Conservation (phyloP, 2,113 vertebrate genomes). For the Lampris incognitus region DNA sequence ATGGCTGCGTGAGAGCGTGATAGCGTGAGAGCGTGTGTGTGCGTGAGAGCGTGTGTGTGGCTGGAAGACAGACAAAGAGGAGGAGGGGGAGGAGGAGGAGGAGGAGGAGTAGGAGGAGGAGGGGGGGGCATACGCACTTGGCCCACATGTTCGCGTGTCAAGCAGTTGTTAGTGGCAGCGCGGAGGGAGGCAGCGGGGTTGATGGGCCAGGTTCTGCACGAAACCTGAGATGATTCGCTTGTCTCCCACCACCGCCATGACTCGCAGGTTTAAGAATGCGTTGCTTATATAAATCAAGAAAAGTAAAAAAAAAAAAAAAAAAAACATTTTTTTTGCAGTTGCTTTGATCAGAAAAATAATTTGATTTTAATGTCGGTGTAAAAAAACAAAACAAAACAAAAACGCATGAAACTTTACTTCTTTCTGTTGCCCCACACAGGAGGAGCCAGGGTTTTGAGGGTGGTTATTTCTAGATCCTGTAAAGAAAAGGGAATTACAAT, state of each 20-base stretch:
- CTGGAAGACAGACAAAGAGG: not conserved
- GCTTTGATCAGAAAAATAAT: too few relatives aligned
- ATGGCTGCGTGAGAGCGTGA: not conserved
- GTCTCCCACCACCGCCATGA: slow-evolving; percentile 10
- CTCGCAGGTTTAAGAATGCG: slow-evolving; percentile 11
- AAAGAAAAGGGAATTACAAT: too few relatives aligned
- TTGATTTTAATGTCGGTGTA: too few relatives aligned
- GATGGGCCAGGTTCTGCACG: slow-evolving; percentile 24
- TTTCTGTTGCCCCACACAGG: too few relatives aligned
- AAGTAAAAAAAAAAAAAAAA: not conserved
- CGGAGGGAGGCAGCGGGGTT: slow-evolving; percentile 4
- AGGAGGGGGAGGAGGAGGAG: not conserved
- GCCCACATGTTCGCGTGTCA: not conserved
- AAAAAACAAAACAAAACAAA: too few relatives aligned
- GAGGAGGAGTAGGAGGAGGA: not conserved
- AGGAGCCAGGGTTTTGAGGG: too few relatives aligned
- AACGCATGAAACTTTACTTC: too few relatives aligned
- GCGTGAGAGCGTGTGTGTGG: slow-evolving; percentile 21
- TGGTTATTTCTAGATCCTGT: too few relatives aligned
- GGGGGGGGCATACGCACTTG: not conserved
- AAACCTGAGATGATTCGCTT: not conserved
- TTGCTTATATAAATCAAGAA: not conserved
- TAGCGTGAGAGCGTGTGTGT: not conserved
- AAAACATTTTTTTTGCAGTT: not conserved
- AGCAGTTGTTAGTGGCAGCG: not conserved